Conservation (phyloP, 2,797 vertebrate genomes). For the Enteromius fasciolatus region DNA sequence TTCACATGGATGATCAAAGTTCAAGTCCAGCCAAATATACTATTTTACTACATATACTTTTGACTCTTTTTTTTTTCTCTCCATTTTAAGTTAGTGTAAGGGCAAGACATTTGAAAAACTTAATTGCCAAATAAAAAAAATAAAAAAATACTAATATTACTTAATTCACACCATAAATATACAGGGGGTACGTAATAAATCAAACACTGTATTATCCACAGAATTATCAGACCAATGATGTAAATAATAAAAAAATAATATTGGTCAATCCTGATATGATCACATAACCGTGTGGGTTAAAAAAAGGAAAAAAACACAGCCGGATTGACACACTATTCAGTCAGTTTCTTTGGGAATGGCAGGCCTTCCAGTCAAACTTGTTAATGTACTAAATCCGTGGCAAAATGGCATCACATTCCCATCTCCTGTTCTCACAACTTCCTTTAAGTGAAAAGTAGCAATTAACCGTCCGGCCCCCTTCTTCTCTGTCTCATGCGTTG, state of each 20-base stretch:
- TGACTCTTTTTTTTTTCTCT: no score
- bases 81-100: background rate
- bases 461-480: conserved; percentile 57
- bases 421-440: conserved; percentile 9
- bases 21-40: background rate
- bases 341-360: background rate
- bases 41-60: background rate
- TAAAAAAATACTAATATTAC: no score
- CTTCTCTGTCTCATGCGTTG: conserved; percentile 62
- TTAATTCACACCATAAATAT: background rate
- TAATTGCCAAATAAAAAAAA: background rate
- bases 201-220: background rate
- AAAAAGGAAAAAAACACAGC: background rate
- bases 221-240: background rate
- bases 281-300: background rate
- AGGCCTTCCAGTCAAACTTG: conserved; percentile 15
- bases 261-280: background rate
- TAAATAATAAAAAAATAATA: background rate
- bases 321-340: background rate
- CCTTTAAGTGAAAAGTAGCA: conserved; percentile 20
- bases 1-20: background rate
- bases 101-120: background rate
- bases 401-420: background rate
- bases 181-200: background rate
- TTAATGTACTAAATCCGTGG: background rate